Evolutionary conservation across 2,888 invertebrate genomes (phyloP), one percentile per base, ranked within the genome.

Genomic region (Drosophila birchii): DNA sequence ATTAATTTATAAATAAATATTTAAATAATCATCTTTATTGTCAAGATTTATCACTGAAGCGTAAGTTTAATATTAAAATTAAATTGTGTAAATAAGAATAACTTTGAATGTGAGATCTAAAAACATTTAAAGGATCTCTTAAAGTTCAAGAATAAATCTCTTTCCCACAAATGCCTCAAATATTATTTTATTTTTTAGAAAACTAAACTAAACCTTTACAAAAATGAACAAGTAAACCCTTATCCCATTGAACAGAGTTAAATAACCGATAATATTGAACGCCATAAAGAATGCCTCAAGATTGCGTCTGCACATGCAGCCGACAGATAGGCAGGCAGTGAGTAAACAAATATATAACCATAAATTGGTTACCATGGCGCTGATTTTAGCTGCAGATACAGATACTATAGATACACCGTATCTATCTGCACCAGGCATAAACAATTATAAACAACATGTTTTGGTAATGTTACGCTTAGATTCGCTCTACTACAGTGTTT

Each of bases 391-490:
- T 60, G 32, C 39, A 74, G 53, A 66, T 59, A 56, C 43, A 41
- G 36, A 43, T 53, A 51, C 51, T 58, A 45, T 32, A 7, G 38
- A 56, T 51, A 39, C 68, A 49, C 41, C 36, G 41, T 53, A 34
- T 66, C 54, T 64, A 41, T 49, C 47, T 60, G 54, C 54, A 49
- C 43, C 47, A 41, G 59, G 59, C 80, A 76, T 85, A 79, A 74
- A 87, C 72, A 76, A 87, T 85, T 81, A 74, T 71, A 70, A 75
- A 70, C 71, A 76, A 79, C 58, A 82, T 76, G 83, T 85, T 75
- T 75, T 62, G 86, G 78, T 73, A 86, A 84, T 84, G 75, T 80
- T 80, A 88, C 78, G 84, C 66, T 39, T 54, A 45, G 49, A 71
- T 68, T 39, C 60, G 61, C 78, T 53, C 34, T 63, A 43, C 55